Conservation (phyloP, 2,888 invertebrate species). For the Octonoba sinensis region DNA sequence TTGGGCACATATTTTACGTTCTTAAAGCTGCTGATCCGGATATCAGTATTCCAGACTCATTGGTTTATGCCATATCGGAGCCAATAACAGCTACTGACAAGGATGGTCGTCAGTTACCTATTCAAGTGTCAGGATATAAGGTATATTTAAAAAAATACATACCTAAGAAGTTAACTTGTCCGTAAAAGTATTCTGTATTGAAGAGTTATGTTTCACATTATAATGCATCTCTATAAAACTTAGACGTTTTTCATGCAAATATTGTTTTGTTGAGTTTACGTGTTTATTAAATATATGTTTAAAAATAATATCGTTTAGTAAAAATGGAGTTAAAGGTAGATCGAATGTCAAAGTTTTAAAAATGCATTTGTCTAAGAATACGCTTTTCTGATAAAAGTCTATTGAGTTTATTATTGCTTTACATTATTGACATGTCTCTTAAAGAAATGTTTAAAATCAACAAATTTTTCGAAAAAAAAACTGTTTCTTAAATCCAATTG, state of each 20-base stretch:
- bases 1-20: conserved; percentile 80
- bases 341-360: too few relatives aligned
- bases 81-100: conserved; percentile 85
- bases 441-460: too few relatives aligned
- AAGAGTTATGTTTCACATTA: neutral
- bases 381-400: too few relatives aligned
- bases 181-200: neutral
- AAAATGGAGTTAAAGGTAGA: too few relatives aligned
- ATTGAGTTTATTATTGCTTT: too few relatives aligned
- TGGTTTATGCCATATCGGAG: conserved; percentile 79
- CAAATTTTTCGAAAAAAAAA: too few relatives aligned
- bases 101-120: conserved; percentile 77
- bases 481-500: too few relatives aligned
- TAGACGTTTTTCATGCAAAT: neutral
- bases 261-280: neutral
- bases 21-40: conserved; percentile 85
- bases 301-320: too few relatives aligned
- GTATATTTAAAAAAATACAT: conserved; percentile 5
- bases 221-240: neutral
- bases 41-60: conserved; percentile 78
- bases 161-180: too few relatives aligned
- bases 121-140: conserved; percentile 44
- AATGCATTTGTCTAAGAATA: too few relatives aligned
- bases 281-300: too few relatives aligned
- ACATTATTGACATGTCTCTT: too few relatives aligned